Percentiles rank a stretch among this genome's conserved stretches.
phyloP scores from a whole-genome alignment of 2,888 invertebrate genomes.

The Dromius quadrimaculatus region DNA sequence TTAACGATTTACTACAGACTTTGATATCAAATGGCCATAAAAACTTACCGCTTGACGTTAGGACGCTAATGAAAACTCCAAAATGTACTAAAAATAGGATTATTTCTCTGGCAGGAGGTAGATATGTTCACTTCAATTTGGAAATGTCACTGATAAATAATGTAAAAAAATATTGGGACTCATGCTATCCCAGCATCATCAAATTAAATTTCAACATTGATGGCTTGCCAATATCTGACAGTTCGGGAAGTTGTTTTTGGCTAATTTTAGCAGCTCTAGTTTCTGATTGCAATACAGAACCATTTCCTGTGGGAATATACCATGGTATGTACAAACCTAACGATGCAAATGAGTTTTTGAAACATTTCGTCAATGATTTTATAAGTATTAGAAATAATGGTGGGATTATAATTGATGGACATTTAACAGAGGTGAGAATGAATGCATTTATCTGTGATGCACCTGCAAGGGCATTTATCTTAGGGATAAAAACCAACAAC shows the following conservation, averaged over 20 bases:
- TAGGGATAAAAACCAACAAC: conserved; percentile 56
- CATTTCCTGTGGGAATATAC: conserved; percentile 45
- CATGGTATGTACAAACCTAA: conserved; percentile 36
- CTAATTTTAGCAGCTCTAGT: conserved; percentile 40
- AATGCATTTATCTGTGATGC: conserved; percentile 57
- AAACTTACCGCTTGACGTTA: conserved; percentile 13
- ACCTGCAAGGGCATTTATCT: conserved; percentile 57
- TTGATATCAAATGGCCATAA: conserved; percentile 4
- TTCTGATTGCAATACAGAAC: conserved; percentile 11
- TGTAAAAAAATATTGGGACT: no score
- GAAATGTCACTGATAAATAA: no score
- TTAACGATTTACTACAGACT: conserved; percentile 7
- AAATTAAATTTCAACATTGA: no score
- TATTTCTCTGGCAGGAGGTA: not conserved
- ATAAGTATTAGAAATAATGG: not conserved
- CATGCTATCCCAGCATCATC: no score
- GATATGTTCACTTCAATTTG: no score
- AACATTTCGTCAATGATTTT: conserved; percentile 11
- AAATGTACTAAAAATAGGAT: not conserved
- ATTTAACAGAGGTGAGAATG: conserved; percentile 14
- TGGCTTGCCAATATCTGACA: conserved; percentile 47
- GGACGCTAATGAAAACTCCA: conserved; percentile 33
- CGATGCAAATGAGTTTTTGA: conserved; percentile 36
- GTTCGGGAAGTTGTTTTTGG: conserved; percentile 48
- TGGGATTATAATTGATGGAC: conserved; percentile 1